Conservation (phyloP, 2,113 vertebrate genomes). For the Thinocorus orbignyianus region DNA sequence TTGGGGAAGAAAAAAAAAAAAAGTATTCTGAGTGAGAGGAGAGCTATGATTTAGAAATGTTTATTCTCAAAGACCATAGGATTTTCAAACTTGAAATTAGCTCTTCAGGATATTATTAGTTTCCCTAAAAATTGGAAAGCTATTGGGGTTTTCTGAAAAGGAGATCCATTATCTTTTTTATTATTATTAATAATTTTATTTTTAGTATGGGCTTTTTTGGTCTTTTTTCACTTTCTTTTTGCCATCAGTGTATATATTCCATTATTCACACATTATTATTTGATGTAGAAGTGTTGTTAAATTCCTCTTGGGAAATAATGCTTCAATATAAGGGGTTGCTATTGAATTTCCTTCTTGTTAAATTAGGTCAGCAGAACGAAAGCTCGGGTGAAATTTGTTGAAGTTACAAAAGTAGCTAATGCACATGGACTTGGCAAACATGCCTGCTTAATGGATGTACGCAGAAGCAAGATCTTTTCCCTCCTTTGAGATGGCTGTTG, state of each 20-base stretch:
- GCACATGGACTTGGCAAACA: conserved; percentile 24
- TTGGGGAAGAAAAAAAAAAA: neutral
- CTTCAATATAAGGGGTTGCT: conserved; percentile 40
- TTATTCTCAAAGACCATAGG: neutral
- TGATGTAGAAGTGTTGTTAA: conserved; percentile 47
- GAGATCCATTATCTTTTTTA: neutral
- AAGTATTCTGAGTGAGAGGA: neutral
- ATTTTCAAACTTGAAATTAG: neutral
- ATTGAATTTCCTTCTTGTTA: conserved; percentile 64
- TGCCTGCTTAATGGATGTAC: conserved; percentile 35
- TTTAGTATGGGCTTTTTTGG: accelerated
- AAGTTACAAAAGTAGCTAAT: conserved; percentile 47
- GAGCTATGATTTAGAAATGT: neutral
- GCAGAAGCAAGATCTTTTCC: neutral
- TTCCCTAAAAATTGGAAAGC: neutral
- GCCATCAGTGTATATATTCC: neutral
- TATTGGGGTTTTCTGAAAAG: neutral
- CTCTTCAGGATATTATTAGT: neutral
- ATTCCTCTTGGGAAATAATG: conserved; percentile 55
- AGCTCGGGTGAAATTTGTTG: conserved; percentile 54
- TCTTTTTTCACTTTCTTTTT: neutral
- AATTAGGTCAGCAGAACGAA: conserved; percentile 57
- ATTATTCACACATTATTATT: conserved; percentile 54
- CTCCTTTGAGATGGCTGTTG: neutral
- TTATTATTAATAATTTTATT: too few species aligned